Conservation (phyloP, 2,888 invertebrate species). For the Hemaris fuciformis region DNA sequence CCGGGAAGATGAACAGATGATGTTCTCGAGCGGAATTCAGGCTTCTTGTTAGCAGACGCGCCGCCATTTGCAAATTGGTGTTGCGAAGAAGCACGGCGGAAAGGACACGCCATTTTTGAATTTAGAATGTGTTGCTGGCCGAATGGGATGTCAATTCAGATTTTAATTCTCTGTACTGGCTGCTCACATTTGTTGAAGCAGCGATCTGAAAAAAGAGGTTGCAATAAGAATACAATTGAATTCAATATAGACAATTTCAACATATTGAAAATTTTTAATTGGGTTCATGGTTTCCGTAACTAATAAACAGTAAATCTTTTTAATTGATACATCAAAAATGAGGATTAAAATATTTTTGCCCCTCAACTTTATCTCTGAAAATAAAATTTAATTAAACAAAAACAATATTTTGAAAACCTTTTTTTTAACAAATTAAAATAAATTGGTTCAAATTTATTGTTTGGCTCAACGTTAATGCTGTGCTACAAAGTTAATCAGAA, state of each 20-base stretch:
- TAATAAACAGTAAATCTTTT: no score
- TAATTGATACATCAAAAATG: no score
- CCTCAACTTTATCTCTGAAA: no score
- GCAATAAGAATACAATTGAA: not conserved
- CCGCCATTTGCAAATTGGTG: constrained; percentile 77
- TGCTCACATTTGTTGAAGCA: not conserved
- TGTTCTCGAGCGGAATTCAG: constrained; percentile 81
- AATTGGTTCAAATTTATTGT: no score
- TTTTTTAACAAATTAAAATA: no score
- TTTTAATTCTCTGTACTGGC: not conserved
- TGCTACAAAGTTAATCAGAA: not conserved
- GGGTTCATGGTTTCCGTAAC: no score
- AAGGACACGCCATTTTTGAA: constrained; percentile 78
- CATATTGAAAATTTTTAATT: no score
- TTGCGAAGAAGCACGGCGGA: constrained; percentile 79
- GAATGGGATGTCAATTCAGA: constrained; percentile 21
- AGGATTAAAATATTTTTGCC: no score
- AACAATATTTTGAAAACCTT: no score
- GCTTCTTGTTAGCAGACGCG: constrained; percentile 60
- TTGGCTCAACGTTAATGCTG: no score
- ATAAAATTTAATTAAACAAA: no score
- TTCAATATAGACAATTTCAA: no score
- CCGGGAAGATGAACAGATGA: constrained; percentile 84
- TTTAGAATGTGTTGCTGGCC: not conserved
- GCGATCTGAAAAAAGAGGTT: not conserved